Base-by-base conservation (phyloP, 2,797 vertebrate species). In the Erethizon dorsatum region DNA sequence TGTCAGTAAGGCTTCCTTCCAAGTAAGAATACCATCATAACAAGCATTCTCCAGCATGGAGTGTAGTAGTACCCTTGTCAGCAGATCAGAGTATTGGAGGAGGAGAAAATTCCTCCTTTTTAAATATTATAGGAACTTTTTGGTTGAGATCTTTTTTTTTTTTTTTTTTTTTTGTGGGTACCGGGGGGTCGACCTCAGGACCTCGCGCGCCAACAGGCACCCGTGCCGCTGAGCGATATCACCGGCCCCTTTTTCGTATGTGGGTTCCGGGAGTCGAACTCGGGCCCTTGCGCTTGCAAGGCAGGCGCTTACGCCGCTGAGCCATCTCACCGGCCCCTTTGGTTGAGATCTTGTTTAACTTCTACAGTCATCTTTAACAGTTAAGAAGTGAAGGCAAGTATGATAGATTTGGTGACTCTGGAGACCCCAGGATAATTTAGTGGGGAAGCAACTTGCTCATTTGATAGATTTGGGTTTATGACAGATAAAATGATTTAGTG, bases 141-240 rank as follows among this genome's bases (percentile, higher is more conserved):
- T 75, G 95, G 52, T 54, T 85, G 93, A 88, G 45, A 11, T 97
- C 87, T 97, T 94, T n/a, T n/a, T n/a, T n/a, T n/a, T n/a, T n/a
- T n/a, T n/a, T n/a, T n/a, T n/a, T n/a, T n/a, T n/a, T n/a, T n/a
- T n/a, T n/a, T n/a, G n/a, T n/a, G n/a, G n/a, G n/a, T n/a, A n/a
- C n/a, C n/a, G n/a, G n/a, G n/a, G n/a, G n/a, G n/a, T n/a, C n/a
- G n/a, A n/a, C n/a, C n/a, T n/a, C n/a, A n/a, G n/a, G n/a, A n/a
- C n/a, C n/a, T n/a, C n/a, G n/a, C n/a, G n/a, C n/a, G n/a, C n/a
- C n/a, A n/a, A n/a, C n/a, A n/a, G n/a, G n/a, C n/a, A n/a, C n/a
- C n/a, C n/a, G n/a, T n/a, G n/a, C n/a, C n/a, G n/a, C n/a, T n/a
- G n/a, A n/a, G n/a, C n/a, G n/a, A n/a, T n/a, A n/a, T n/a, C n/a